Base-by-base conservation (phyloP, 2,113 vertebrate species). In the Pterophyllum scalare region DNA sequence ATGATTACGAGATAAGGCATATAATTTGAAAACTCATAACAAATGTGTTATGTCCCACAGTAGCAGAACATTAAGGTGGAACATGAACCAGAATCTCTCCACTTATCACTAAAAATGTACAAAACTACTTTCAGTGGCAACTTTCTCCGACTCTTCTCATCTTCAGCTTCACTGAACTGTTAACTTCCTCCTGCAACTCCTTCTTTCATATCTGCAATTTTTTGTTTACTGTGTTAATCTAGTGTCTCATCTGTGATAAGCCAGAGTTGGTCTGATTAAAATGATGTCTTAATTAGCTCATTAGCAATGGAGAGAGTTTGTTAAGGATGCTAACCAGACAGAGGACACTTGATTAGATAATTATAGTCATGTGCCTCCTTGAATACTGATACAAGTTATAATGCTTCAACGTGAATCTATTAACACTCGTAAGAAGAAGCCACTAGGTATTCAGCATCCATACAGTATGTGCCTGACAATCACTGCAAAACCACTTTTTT, bases 241-340 rank as follows among this genome's bases (percentile, higher is more conserved):
- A 8, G 58, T 57, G 4, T 24, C 84, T 87, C 84, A 59, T 88
- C 85, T 70, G 70, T 75, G 79, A 64, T 64, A 60, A 84, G 65
- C 31, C 81, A 40, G 70, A 65, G 83, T 46, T 15, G 43, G 57
- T 33, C 80, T 92, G 86, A 92, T 90, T 89, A 64, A 82, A 88
- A 91, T 81, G 33, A 84, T 13, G 79, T 26, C n/a, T 28, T 90
- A 93, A 94, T 94, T 86, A 89, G 87, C 86, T 91, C 87, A 94
- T 90, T 90, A 89, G 65, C 3, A 9, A 79, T 52, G 78, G 83
- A 79, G 83, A 84, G 85, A 75, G 81, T 82, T 90, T 15, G 81
- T 86, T 79, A 76, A 90, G 88, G 84, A 90, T 61, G 88, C 77
- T 83, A 89, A 86, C 80, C 83, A 83, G 92, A 87, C 31, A 84